phyloP scores from a whole-genome alignment of 2,888 invertebrate species.

The Hyposoter dolosus region DNA sequence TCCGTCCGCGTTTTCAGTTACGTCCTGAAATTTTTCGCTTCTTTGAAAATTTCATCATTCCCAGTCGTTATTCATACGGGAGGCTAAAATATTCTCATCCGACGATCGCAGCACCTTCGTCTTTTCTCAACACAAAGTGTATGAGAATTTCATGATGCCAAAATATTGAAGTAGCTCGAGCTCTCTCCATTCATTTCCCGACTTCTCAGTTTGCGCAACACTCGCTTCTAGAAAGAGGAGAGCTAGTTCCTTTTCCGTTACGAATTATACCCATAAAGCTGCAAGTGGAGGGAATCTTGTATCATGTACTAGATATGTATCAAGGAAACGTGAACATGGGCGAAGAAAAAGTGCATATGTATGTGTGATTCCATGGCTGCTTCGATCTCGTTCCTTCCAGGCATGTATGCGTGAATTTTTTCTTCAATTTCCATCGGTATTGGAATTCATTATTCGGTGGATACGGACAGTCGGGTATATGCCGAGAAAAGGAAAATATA shows the following conservation, averaged over 20 bases:
- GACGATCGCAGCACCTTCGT: conserved; percentile 35
- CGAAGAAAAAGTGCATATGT: not conserved
- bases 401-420: conserved; percentile 36
- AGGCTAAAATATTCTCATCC: not conserved
- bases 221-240: not conserved
- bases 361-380: not conserved
- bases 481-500: conserved; percentile 37
- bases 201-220: conserved; percentile 15
- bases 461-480: conserved; percentile 39
- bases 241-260: conserved; percentile 25
- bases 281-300: conserved; percentile 8
- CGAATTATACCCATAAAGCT: conserved; percentile 28
- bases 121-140: conserved; percentile 54
- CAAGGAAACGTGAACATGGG: conserved; percentile 16
- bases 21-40: not conserved
- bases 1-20: not conserved
- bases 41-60: not conserved
- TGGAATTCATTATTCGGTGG: conserved; percentile 60
- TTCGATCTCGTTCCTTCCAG: conserved; percentile 9
- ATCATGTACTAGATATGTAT: conserved; percentile 45
- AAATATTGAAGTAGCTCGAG: conserved; percentile 25
- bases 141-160: conserved; percentile 72
- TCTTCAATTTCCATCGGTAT: conserved; percentile 28
- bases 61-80: not conserved
- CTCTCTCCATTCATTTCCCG: not conserved